Evolutionary conservation across 2,797 vertebrate species (phyloP).

Genomic region (Epinephelus malabaricus): DNA sequence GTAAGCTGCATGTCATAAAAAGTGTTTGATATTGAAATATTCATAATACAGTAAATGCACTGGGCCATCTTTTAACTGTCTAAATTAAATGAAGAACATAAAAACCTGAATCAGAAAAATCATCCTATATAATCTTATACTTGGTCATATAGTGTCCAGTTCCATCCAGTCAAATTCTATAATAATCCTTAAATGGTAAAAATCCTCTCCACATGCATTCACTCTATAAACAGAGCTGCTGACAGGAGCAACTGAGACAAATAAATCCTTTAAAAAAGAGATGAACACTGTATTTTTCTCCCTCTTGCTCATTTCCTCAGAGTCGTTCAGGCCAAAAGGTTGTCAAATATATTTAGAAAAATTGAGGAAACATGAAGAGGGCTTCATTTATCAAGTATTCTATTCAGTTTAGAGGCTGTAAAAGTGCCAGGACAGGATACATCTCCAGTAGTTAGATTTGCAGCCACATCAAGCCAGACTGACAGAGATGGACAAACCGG

Average conservation of each 20-base stretch:
- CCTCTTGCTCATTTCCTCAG: background rate
- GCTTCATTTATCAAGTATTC: background rate
- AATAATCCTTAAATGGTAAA: background rate
- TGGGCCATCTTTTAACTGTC: background rate
- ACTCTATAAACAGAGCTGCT: background rate
- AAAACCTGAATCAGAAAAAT: no score
- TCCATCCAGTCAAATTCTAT: background rate
- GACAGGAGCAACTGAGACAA: background rate
- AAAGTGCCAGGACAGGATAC: background rate
- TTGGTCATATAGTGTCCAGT: background rate
- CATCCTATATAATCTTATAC: background rate
- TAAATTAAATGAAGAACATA: no score
- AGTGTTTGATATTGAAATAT: background rate
- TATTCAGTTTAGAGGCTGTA: background rate
- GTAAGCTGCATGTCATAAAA: background rate
- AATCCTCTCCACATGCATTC: background rate
- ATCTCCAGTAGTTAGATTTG: background rate
- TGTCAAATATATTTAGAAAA: background rate
- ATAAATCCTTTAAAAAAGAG: background rate
- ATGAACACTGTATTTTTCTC: background rate
- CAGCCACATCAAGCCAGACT: background rate
- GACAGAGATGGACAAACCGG: background rate
- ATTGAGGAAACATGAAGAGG: background rate
- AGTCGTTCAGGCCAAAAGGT: background rate
- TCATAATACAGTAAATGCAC: background rate